Conservation (phyloP, 2,888 invertebrate genomes). For the Pterostichus niger region DNA sequence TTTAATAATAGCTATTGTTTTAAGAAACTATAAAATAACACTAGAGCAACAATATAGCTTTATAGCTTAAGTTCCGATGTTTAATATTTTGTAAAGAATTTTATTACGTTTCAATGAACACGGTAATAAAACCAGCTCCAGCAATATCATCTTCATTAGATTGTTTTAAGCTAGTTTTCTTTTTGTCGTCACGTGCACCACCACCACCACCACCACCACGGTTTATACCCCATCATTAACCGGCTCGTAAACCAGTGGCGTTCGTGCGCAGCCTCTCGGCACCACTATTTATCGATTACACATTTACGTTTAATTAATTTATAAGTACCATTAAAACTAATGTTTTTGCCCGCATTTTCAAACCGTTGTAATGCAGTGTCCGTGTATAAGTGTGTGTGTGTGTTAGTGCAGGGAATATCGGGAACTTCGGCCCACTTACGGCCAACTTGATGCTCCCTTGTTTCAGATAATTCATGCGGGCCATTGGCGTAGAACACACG, state of each 20-base stretch:
- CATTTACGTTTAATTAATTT: constrained; percentile 65
- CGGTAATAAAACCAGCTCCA: neutral
- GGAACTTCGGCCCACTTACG: constrained; percentile 20
- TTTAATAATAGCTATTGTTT: too few species aligned
- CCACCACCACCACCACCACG: neutral
- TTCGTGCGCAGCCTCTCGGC: constrained; percentile 41
- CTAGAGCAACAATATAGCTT: too few species aligned
- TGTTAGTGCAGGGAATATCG: neutral
- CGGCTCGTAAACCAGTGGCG: constrained; percentile 46
- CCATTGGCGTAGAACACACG: constrained; percentile 15
- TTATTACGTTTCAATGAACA: constrained; percentile 21
- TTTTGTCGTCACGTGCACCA: constrained; percentile 5
- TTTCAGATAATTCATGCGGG: constrained; percentile 55
- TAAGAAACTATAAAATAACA: too few species aligned
- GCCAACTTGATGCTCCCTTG: constrained; percentile 52
- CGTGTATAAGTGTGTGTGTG: too few species aligned
- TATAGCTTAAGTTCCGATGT: too few species aligned
- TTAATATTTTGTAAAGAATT: neutral
- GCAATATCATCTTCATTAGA: constrained; percentile 15
- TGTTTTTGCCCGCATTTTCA: constrained; percentile 60
- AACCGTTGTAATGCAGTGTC: constrained; percentile 37
- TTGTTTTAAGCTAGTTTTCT: constrained; percentile 6
- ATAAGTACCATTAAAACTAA: constrained; percentile 64
- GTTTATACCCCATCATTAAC: constrained; percentile 49
- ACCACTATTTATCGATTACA: constrained; percentile 62